These are phyloP conservation scores for Acanthiza pusilla DNA, from an alignment of 2,797 vertebrate species.

Conservation along the genomic window DNA sequence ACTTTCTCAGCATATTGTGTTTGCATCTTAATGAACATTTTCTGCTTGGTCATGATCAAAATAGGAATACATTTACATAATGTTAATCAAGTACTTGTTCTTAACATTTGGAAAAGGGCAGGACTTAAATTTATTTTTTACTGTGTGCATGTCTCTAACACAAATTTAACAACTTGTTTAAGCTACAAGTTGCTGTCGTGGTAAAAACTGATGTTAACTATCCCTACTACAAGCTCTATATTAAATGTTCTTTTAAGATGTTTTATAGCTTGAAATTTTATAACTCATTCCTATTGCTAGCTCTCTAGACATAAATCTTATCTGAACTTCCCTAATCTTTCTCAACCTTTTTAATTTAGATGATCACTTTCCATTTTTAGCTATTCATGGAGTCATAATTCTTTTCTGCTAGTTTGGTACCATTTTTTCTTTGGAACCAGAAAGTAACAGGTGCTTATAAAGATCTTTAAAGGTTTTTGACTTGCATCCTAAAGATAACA, in stretches of 20 bases:
- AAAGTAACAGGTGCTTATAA: background rate
- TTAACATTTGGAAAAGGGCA: slow-evolving; percentile 56
- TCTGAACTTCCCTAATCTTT: background rate
- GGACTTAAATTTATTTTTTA: slow-evolving; percentile 51
- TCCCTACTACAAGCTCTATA: background rate
- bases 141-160: background rate
- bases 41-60: slow-evolving; percentile 62
- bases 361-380: slow-evolving; percentile 14
- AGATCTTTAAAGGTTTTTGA: background rate
- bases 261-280: slow-evolving; percentile 7
- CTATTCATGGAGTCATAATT: background rate
- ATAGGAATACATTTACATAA: slow-evolving; percentile 58
- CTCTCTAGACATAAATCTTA: background rate
- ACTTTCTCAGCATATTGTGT: slow-evolving; percentile 35
- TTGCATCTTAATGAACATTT: slow-evolving; percentile 57
- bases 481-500: background rate
- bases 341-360: background rate
- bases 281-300: slow-evolving; percentile 1
- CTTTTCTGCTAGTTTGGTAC: background rate
- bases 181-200: background rate
- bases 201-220: slow-evolving; percentile 1
- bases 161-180: slow-evolving; percentile 40
- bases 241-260: background rate
- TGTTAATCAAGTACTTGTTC: slow-evolving; percentile 62
- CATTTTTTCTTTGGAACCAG: background rate